These are phyloP conservation scores for Equus quagga DNA, from an alignment of 2,113 vertebrate species.

Conservation along the genomic window DNA sequence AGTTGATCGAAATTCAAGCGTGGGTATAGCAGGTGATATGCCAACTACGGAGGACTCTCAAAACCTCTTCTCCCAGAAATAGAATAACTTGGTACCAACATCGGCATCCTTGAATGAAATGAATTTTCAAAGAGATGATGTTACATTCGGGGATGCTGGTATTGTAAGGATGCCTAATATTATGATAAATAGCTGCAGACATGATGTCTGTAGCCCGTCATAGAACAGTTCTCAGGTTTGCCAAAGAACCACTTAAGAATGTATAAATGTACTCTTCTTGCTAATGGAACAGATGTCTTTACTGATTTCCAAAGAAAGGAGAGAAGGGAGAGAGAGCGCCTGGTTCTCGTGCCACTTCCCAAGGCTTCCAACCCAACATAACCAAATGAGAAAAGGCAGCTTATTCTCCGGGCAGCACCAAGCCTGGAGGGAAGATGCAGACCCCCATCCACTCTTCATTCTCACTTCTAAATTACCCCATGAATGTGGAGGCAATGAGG, in stretches of 20 bases:
- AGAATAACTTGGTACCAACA: background rate
- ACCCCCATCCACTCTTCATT: background rate
- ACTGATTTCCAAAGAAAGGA: background rate
- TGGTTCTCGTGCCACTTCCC: background rate
- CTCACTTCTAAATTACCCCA: background rate
- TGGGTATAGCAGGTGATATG: background rate
- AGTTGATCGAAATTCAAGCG: slow-evolving; percentile 29
- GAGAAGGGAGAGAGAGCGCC: background rate
- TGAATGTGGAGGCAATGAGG: background rate
- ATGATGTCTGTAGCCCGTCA: slow-evolving; percentile 2
- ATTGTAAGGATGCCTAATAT: background rate
- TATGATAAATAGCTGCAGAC: slow-evolving; percentile 54
- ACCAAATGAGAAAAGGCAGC: background rate
- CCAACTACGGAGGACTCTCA: background rate
- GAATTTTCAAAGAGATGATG: slow-evolving; percentile 23
- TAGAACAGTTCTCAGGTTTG: background rate
- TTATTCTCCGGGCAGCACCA: background rate
- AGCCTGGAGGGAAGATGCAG: background rate
- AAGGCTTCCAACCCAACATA: background rate
- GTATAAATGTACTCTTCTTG: slow-evolving; percentile 17
- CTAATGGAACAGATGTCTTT: slow-evolving; percentile 54
- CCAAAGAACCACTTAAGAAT: slow-evolving; percentile 66
- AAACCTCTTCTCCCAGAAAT: background rate
- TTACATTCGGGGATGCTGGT: background rate
- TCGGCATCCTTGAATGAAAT: background rate